Evolutionary conservation across 2,113 vertebrate species (phyloP).

Genomic region (Platysternon megacephalum): DNA sequence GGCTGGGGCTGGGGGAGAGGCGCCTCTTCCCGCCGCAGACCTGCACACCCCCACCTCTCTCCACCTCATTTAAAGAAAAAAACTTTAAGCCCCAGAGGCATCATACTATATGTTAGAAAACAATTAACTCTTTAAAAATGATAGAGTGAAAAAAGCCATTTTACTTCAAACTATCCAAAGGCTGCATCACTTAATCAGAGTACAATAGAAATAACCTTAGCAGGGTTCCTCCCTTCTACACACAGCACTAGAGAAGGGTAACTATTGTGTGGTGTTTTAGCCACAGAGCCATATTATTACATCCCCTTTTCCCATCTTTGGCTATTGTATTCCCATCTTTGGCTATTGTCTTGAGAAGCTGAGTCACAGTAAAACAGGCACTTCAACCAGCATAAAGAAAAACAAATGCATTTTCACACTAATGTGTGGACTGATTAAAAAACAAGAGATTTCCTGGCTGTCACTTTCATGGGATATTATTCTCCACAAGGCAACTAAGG

Average conservation of each 20-base stretch:
- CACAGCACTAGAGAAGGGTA: background rate
- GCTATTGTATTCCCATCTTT: background rate
- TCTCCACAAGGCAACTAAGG: background rate
- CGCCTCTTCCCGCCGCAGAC: too few species aligned
- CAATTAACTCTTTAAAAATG: background rate
- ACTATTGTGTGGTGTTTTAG: background rate
- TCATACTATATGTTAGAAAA: background rate
- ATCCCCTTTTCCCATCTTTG: background rate
- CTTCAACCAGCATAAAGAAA: background rate
- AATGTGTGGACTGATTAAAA: background rate
- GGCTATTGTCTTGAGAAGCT: background rate
- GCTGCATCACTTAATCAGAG: background rate
- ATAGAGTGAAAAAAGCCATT: background rate
- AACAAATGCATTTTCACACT: background rate
- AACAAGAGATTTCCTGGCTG: background rate
- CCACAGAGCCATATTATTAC: background rate
- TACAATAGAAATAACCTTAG: background rate
- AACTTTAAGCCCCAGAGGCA: background rate
- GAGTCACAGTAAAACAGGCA: background rate
- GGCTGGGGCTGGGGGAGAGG: too few species aligned
- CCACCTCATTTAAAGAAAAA: background rate
- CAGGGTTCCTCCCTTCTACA: background rate
- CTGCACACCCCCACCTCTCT: background rate
- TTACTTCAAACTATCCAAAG: background rate
- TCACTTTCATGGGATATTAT: background rate